Evolutionary conservation across 1,140 invertebrate species (phyloP).

Genomic region (Lordiphosa stackelbergi): DNA sequence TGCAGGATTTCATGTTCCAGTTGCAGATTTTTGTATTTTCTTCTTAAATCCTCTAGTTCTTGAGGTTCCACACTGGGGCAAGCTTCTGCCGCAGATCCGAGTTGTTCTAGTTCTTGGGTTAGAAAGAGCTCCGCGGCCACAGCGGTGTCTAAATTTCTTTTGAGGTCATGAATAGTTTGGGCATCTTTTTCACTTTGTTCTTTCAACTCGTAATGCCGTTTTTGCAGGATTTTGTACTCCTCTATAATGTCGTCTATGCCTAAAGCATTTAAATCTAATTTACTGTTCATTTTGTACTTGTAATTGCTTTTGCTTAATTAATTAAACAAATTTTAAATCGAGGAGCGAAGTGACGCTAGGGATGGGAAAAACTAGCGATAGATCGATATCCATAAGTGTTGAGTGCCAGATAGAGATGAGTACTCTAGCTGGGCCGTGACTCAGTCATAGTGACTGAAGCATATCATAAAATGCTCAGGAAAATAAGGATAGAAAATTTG

Average conservation of each 20-base stretch:
- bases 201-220: conserved; percentile 52
- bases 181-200: conserved; percentile 49
- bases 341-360: too few species aligned
- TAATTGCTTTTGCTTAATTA: too few species aligned
- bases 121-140: conserved; percentile 58
- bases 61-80: conserved; percentile 1
- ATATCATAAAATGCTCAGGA: too few species aligned
- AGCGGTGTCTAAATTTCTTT: conserved; percentile 63
- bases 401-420: too few species aligned
- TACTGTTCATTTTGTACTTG: conserved; percentile 28
- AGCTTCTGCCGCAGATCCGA: conserved; percentile 17
- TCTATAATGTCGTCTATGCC: conserved; percentile 60
- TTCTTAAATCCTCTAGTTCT: conserved; percentile 56
- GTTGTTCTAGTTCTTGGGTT: conserved; percentile 65
- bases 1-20: conserved; percentile 49
- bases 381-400: too few species aligned
- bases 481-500: too few species aligned
- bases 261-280: conserved; percentile 53
- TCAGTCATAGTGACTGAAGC: too few species aligned
- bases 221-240: conserved; percentile 60
- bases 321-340: too few species aligned
- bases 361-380: too few species aligned
- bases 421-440: too few species aligned
- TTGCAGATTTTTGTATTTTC: conserved; percentile 42
- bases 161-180: conserved; percentile 66